These are phyloP conservation scores for Platalea minor DNA, from an alignment of 2,797 vertebrate genomes.

Conservation along the genomic window DNA sequence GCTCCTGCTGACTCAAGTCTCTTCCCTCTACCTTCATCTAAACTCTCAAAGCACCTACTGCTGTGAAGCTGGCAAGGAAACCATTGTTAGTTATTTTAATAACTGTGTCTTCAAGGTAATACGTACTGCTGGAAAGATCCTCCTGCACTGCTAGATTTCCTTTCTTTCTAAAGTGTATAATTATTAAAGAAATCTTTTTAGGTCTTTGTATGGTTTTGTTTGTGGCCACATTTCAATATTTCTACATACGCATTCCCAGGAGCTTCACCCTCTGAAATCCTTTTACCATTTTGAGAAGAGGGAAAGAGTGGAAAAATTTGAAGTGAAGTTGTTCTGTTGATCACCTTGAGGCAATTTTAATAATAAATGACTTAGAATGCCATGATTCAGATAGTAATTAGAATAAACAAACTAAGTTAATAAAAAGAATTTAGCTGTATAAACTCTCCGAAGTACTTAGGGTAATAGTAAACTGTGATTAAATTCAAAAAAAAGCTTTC, in stretches of 20 bases:
- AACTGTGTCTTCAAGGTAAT: background rate
- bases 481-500: background rate
- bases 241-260: constrained; percentile 67
- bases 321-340: constrained; percentile 59
- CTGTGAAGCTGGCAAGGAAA: background rate
- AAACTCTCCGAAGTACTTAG: constrained; percentile 24
- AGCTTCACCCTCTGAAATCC: constrained; percentile 70
- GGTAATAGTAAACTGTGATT: background rate
- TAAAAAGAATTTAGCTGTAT: constrained; percentile 5
- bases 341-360: constrained; percentile 71
- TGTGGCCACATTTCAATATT: constrained; percentile 70
- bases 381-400: constrained; percentile 66
- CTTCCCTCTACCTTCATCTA: background rate
- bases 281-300: constrained; percentile 62
- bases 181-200: constrained; percentile 55
- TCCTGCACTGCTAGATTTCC: background rate
- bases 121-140: background rate
- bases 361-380: constrained; percentile 62
- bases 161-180: background rate
- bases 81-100: background rate
- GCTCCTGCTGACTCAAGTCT: background rate
- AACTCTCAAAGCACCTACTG: background rate
- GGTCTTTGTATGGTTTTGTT: constrained; percentile 73
- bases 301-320: constrained; percentile 40
- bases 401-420: constrained; percentile 60